Evolutionary conservation across 2,888 invertebrate species (phyloP), one percentile per base, ranked within the genome.

Genomic region (Cremastobaeus sp.): DNA sequence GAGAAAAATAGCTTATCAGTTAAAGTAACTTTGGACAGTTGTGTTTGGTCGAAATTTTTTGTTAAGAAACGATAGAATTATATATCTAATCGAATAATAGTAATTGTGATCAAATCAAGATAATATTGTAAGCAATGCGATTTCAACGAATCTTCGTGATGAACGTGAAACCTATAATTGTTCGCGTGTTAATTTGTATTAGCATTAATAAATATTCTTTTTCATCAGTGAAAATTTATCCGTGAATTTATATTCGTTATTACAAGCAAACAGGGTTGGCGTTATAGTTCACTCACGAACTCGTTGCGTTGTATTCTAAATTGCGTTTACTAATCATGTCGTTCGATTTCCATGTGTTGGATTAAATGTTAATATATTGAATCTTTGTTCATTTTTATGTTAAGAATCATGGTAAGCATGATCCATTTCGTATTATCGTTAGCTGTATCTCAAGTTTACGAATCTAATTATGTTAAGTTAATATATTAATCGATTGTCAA

Each of bases 221-320:
- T 30, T 20, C n/a, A n/a, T n/a, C n/a, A n/a, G n/a, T n/a, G n/a
- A n/a, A n/a, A n/a, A n/a, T n/a, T n/a, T n/a, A n/a, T n/a, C n/a
- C n/a, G n/a, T n/a, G n/a, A n/a, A n/a, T n/a, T 28, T 39, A 37
- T 48, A 35, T 11, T 32, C 11, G 34, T 17, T 18, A 21, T 41
- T 47, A 6, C 1, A 9, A 30, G 8, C 30, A 20, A 59, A 37
- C 59, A 59, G 59, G 59, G 59, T 59, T 59, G 59, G 59, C 47
- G 47, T 52, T 52, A 25, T 37, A 37, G 4, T 37, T 52, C 25
- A 34, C 5, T 8, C 32, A 34, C 18, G n/a, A 25, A 1, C 8
- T 45, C 9, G 14, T 41, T 12, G 12, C 8, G 34, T 21, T 50
- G 35, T 4, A 18, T 14, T 50, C 20, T 20, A 35, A 50, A 50